phyloP scores from a whole-genome alignment of 1,140 invertebrate genomes.

The Pogonus chalceus region DNA sequence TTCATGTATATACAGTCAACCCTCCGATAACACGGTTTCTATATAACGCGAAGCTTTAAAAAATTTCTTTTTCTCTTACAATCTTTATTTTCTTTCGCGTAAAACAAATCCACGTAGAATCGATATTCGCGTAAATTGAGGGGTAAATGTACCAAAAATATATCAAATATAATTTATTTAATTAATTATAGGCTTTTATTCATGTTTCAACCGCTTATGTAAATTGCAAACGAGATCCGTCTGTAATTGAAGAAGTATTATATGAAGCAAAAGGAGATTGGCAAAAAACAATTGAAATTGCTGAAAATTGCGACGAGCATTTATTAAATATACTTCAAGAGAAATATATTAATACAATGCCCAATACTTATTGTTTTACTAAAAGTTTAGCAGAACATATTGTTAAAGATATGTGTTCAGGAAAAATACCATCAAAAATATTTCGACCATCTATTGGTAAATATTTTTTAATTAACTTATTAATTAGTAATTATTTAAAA shows the following conservation, averaged over 20 bases:
- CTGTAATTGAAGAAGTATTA: conserved; percentile 45
- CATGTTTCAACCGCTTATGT: conserved; percentile 62
- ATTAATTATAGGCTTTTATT: conserved; percentile 21
- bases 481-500: background rate
- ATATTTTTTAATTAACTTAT: too few relatives aligned
- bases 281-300: conserved; percentile 2
- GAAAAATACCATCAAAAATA: conserved; percentile 21
- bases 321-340: conserved; percentile 29
- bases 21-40: background rate
- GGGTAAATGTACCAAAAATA: too few relatives aligned
- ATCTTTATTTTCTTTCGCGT: too few relatives aligned
- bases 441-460: conserved; percentile 48
- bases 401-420: conserved; percentile 20
- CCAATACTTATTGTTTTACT: conserved; percentile 64
- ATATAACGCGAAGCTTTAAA: background rate
- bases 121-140: too few relatives aligned
- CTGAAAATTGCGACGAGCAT: background rate
- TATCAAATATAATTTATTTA: background rate
- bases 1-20: background rate
- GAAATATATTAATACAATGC: conserved; percentile 58
- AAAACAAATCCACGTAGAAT: too few relatives aligned
- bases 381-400: conserved; percentile 52
- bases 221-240: conserved; percentile 49
- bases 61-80: background rate
- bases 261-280: conserved; percentile 44